Evolutionary conservation across 2,888 invertebrate species (phyloP).

Genomic region (Hanleya hanleyi): DNA sequence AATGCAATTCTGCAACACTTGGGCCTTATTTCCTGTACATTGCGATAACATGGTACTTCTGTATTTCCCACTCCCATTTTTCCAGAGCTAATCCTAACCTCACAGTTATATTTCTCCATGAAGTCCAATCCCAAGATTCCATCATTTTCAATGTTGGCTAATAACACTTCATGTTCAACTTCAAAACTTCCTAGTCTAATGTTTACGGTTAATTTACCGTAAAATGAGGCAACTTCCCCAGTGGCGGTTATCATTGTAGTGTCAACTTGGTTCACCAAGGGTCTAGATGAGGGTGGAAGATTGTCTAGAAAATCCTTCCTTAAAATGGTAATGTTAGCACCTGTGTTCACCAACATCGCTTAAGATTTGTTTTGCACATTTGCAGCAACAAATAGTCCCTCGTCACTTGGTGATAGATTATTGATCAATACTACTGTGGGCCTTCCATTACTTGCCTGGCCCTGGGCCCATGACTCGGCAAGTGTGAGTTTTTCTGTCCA

Average conservation of each 20-base stretch:
- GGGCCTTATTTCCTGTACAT: background rate
- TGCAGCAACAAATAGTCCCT: slow-evolving; percentile 16
- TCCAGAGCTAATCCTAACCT: background rate
- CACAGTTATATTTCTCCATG: background rate
- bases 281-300: background rate
- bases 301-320: background rate
- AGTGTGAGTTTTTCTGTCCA: background rate
- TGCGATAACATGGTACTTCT: background rate
- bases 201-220: background rate
- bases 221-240: background rate
- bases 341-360: slow-evolving; percentile 19
- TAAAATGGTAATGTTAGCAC: slow-evolving; percentile 15
- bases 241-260: background rate
- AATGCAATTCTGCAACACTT: background rate
- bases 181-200: background rate
- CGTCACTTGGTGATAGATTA: background rate
- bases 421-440: background rate
- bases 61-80: background rate
- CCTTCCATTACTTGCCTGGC: slow-evolving; percentile 16
- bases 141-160: background rate
- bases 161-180: background rate
- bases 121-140: background rate
- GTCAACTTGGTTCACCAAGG: background rate
- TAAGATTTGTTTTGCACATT: background rate
- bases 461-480: slow-evolving; percentile 1